Percentiles rank a stretch among this genome's conserved stretches.
These are phyloP conservation scores for Fragum whitleyi DNA, from an alignment of 2,888 invertebrate species.

Conservation along the genomic window DNA sequence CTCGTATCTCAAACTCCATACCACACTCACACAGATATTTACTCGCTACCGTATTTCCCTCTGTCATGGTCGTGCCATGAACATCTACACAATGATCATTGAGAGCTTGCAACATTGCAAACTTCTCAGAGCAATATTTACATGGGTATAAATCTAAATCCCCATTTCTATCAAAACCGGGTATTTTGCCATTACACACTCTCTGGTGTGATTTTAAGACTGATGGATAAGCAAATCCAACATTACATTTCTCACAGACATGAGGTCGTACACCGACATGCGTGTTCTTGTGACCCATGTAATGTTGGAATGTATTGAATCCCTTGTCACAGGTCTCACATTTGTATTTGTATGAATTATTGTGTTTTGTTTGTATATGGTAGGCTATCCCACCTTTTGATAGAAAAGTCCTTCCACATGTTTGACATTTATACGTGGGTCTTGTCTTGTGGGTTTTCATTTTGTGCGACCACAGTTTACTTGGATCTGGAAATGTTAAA, in stretches of 20 bases:
- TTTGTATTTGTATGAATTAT: conserved; percentile 54
- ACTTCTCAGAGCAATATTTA: conserved; percentile 56
- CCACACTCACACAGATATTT: conserved; percentile 55
- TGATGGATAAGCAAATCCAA: conserved; percentile 58
- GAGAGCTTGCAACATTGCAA: conserved; percentile 38
- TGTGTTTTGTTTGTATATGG: conserved; percentile 60
- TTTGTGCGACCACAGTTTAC: conserved; percentile 35
- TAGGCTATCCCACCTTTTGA: conserved; percentile 64
- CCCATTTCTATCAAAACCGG: conserved; percentile 30
- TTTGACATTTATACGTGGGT: conserved; percentile 55
- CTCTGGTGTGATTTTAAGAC: conserved; percentile 54
- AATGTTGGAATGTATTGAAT: conserved; percentile 59
- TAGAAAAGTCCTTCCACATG: conserved; percentile 53
- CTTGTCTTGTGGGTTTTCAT: conserved; percentile 45
- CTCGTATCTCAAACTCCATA: conserved; percentile 47
- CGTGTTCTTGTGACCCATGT: conserved; percentile 61
- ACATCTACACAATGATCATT: conserved; percentile 48
- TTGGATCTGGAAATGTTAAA: conserved; percentile 38
- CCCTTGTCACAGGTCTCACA: conserved; percentile 63
- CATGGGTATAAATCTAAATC: conserved; percentile 55
- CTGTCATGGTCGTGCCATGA: conserved; percentile 27
- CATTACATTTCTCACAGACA: conserved; percentile 54
- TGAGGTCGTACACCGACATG: conserved; percentile 53
- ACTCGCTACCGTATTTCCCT: background rate
- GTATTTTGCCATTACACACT: conserved; percentile 54